phyloP scores from a whole-genome alignment of 2,888 invertebrate species.

The Scaptomyza tumidula region DNA sequence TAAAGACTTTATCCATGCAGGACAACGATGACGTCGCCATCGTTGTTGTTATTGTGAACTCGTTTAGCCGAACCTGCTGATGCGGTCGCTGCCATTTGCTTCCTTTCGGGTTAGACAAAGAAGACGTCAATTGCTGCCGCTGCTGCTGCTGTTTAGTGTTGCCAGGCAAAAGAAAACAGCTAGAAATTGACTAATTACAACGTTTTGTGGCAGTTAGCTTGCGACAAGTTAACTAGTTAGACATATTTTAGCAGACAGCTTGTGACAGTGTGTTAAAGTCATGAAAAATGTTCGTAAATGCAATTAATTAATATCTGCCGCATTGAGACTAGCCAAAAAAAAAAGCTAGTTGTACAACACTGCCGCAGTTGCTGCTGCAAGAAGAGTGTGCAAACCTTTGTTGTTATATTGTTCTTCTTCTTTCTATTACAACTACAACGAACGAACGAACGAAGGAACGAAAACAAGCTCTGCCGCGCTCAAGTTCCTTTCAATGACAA shows the following conservation, averaged over 20 bases:
- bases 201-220: neutral
- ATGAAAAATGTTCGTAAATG: neutral
- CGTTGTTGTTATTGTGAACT: conserved; percentile 46
- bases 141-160: neutral
- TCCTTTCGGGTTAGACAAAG: conserved; percentile 26
- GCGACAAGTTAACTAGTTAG: neutral
- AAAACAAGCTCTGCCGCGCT: conserved; percentile 29
- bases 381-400: conserved; percentile 19
- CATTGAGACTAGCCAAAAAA: neutral
- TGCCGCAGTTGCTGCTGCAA: neutral
- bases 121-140: neutral
- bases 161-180: neutral
- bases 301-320: neutral
- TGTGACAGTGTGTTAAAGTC: neutral
- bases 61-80: conserved; percentile 73
- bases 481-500: conserved; percentile 78
- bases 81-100: conserved; percentile 51
- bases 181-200: neutral
- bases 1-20: conserved; percentile 79
- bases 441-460: too few species aligned
- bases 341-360: conserved; percentile 2
- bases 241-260: neutral
- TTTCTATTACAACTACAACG: conserved; percentile 10
- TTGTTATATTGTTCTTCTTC: conserved; percentile 39
- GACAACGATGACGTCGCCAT: conserved; percentile 56